Evolutionary conservation across 2,113 vertebrate species (phyloP), one percentile per base, ranked within the genome.

Genomic region (Dasypus novemcinctus): DNA sequence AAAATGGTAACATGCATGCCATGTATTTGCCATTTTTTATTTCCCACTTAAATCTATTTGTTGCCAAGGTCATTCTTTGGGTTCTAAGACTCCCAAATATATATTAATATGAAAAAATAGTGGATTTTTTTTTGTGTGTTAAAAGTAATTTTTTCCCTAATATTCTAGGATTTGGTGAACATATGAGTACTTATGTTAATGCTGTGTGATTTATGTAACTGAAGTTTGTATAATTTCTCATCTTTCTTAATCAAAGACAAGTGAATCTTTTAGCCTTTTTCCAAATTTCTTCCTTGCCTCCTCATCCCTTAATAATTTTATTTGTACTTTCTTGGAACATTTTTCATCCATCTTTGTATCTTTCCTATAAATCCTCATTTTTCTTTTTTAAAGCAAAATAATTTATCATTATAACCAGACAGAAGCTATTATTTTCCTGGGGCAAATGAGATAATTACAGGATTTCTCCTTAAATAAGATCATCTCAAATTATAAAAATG

Each of bases 371-470:
- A 69, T 31, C 31, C 29, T 88, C 7, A 52, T 91, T 94, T 90
- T 74, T 66, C 17, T 90, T 91, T 74, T 54, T 93, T 96, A 90
- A 91, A 91, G 63, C 43, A 95, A 92, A 95, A 94, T 80, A 71
- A 90, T 61, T 63, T 79, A 66, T 92, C 71, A 90, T 76, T 13
- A 57, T 84, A 90, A 87, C 59, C 69, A 89, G 63, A 84, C n/a
- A 78, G 13, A n/a, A 83, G 38, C 63, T 88, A n/a, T 33, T 74
- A 91, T 94, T 75, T 36, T 5, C 69, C 31, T 43, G 33, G 25
- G 66, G 46, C 57, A 87, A 91, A 86, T 88, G 38, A 95, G 61
- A 71, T 49, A 64, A 81, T 72, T 94, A 11, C 23, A 93, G 52
- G 63, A 46, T 92, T 92, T 25, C 9, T 94, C 38, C 49, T 92